These are phyloP conservation scores for Macrosiphum euphorbiae DNA, from an alignment of 2,888 invertebrate genomes.

Conservation along the genomic window DNA sequence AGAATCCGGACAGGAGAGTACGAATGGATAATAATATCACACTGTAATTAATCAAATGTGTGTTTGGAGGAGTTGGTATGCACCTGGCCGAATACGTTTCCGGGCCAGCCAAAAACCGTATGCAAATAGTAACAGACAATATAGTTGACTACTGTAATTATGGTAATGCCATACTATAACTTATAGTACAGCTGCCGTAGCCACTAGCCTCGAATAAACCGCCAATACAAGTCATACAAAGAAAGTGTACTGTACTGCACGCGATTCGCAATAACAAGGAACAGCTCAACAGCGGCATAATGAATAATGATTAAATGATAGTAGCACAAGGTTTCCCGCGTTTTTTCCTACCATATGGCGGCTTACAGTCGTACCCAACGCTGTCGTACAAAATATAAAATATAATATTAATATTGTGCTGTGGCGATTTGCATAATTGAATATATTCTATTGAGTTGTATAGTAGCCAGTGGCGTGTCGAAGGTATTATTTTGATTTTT, in stretches of 20 bases:
- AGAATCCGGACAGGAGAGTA: neutral
- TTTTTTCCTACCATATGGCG: neutral
- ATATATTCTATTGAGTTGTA: no score
- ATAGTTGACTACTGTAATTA: neutral
- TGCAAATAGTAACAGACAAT: neutral
- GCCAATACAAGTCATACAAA: neutral
- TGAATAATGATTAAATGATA: neutral
- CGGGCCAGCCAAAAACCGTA: neutral
- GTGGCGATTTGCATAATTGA: no score
- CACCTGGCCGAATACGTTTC: neutral
- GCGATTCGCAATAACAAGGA: neutral
- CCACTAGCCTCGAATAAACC: neutral
- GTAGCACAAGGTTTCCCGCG: slow-evolving; percentile 45
- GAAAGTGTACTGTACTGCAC: neutral
- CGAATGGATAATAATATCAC: neutral
- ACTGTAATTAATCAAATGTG: neutral
- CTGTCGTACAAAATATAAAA: neutral
- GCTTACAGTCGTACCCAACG: neutral
- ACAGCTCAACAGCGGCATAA: neutral
- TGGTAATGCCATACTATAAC: no score
- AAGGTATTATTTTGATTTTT: no score
- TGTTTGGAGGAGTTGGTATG: neutral
- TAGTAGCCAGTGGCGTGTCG: no score
- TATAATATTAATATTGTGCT: neutral
- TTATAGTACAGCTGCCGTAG: no score